Evolutionary conservation across 2,888 invertebrate genomes (phyloP).

Genomic region (Aleiodes leptofemur): DNA sequence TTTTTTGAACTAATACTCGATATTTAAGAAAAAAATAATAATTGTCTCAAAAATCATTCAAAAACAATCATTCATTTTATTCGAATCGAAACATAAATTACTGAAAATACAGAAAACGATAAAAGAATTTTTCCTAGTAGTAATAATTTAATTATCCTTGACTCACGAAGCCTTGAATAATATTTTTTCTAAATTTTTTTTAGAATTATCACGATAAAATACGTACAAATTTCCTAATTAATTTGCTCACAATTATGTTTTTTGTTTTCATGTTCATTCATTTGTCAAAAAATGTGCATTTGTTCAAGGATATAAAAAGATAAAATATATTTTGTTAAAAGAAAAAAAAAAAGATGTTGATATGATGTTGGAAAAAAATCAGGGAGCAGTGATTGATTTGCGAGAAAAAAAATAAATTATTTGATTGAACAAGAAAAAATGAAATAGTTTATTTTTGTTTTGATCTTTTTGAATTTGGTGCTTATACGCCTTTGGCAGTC

Average conservation of each 20-base stretch:
- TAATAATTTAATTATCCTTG: too few relatives aligned
- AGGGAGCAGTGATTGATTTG: conserved; percentile 1
- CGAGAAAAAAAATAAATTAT: conserved; percentile 7
- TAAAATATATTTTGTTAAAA: neutral
- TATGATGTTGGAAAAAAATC: neutral
- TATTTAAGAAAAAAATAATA: too few relatives aligned
- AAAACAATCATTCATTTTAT: conserved; percentile 1
- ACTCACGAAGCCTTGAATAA: too few relatives aligned
- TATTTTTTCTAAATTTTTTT: neutral
- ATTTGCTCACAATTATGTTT: neutral
- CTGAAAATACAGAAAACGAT: conserved; percentile 2
- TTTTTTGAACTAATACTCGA: too few relatives aligned
- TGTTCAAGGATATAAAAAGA: neutral
- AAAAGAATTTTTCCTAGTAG: neutral
- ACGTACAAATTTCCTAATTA: conserved; percentile 3
- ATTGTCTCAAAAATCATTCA: too few relatives aligned
- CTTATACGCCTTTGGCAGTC: conserved; percentile 55
- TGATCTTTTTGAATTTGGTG: conserved; percentile 47
- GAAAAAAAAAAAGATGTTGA: neutral
- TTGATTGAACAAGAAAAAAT: neutral
- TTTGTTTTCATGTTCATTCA: neutral
- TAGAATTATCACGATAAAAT: conserved; percentile 16
- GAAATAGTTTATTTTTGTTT: neutral
- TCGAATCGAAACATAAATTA: neutral
- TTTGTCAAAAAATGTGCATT: conserved; percentile 1